These are phyloP conservation scores for Cremastinae sp. DNA, from an alignment of 2,888 invertebrate species.

Conservation along the genomic window DNA sequence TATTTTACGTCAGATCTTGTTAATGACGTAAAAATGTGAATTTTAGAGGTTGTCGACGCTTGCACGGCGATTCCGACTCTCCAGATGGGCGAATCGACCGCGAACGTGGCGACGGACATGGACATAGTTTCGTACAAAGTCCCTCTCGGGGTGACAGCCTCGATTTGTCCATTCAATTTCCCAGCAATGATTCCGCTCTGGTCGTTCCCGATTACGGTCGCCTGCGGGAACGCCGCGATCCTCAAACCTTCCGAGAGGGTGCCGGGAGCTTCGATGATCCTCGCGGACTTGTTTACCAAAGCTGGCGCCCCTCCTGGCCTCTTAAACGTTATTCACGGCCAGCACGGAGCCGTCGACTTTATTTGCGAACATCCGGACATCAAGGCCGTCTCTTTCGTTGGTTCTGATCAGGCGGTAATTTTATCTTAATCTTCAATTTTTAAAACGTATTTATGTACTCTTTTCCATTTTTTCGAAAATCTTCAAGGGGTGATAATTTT, in stretches of 20 bases:
- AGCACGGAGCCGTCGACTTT: slow-evolving; percentile 97
- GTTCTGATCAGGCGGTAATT: slow-evolving; percentile 94
- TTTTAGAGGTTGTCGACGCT: slow-evolving; percentile 97
- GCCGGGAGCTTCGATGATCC: slow-evolving; percentile 97
- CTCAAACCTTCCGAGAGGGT: slow-evolving; percentile 99
- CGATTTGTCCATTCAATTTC: slow-evolving; percentile 99
- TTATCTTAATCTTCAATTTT: background rate
- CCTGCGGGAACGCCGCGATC: slow-evolving; percentile 97
- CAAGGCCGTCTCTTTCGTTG: slow-evolving; percentile 98
- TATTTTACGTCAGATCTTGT: too few species aligned
- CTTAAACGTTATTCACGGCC: slow-evolving; percentile 98
- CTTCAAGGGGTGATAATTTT: too few species aligned
- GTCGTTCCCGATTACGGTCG: slow-evolving; percentile 93
- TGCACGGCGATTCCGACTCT: slow-evolving; percentile 96
- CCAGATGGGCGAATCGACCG: slow-evolving; percentile 95
- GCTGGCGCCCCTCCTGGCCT: slow-evolving; percentile 98
- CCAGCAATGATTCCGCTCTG: slow-evolving; percentile 99
- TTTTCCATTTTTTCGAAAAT: background rate
- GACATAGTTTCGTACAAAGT: slow-evolving; percentile 95
- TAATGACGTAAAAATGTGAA: too few species aligned
- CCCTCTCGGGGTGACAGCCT: slow-evolving; percentile 96
- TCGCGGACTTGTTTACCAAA: slow-evolving; percentile 95
- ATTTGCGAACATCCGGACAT: slow-evolving; percentile 98
- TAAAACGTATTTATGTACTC: background rate
- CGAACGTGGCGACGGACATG: slow-evolving; percentile 95